These are phyloP conservation scores for Protomyctophum bolini DNA, from an alignment of 2,113 vertebrate species.

Conservation along the genomic window DNA sequence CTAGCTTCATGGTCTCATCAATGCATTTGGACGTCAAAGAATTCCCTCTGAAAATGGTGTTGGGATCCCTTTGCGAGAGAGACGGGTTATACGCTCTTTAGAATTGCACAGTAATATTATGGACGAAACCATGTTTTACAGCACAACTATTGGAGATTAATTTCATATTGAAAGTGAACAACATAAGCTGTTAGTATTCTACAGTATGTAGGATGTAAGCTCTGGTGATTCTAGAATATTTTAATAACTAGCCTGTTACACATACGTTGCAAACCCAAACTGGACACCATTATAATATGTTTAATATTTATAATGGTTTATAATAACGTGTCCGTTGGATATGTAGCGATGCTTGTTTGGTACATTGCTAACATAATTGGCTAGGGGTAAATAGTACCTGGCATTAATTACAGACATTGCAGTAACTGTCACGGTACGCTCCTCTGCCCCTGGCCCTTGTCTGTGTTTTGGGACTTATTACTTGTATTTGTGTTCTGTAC, in stretches of 20 bases:
- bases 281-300: background rate
- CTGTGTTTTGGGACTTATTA: no score
- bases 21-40: constrained; percentile 98
- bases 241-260: background rate
- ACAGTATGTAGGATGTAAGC: background rate
- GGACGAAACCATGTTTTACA: background rate
- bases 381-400: background rate
- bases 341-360: no score
- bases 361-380: no score
- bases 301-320: no score
- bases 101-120: no score
- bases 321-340: no score
- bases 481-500: no score
- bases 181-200: background rate
- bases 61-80: constrained; percentile 86
- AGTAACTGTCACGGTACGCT: no score
- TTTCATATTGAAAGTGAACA: background rate
- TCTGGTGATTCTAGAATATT: background rate
- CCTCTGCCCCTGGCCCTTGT: no score
- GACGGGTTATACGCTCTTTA: background rate
- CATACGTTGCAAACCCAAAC: background rate
- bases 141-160: background rate
- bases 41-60: constrained; percentile 98
- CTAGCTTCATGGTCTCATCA: constrained; percentile 98
- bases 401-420: background rate